These are phyloP conservation scores for Diorhabda carinulata DNA, from an alignment of 1,140 invertebrate genomes.

Conservation along the genomic window DNA sequence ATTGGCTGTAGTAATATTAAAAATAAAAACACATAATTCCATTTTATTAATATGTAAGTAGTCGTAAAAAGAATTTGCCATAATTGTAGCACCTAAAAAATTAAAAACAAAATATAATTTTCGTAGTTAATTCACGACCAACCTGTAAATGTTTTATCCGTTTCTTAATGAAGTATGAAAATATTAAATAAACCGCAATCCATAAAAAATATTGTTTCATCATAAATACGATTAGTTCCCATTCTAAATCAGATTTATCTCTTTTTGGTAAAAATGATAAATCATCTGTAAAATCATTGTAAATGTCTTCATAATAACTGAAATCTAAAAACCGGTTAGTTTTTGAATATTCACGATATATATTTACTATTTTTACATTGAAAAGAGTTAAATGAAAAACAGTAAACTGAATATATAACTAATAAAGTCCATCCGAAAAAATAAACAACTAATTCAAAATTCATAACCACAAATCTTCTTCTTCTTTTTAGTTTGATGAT, in stretches of 20 bases:
- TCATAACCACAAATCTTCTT: background rate
- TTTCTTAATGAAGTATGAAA: constrained; percentile 23
- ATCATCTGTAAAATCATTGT: constrained; percentile 43
- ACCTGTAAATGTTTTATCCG: no score
- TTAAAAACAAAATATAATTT: background rate
- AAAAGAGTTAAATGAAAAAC: constrained; percentile 21
- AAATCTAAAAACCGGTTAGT: constrained; percentile 33
- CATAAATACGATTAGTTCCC: constrained; percentile 50
- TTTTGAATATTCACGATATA: background rate
- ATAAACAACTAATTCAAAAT: constrained; percentile 23
- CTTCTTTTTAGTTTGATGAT: no score
- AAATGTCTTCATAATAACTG: constrained; percentile 33
- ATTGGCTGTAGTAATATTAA: constrained; percentile 37
- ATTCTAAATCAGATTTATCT: constrained; percentile 55
- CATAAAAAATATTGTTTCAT: constrained; percentile 47
- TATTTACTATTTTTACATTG: constrained; percentile 21
- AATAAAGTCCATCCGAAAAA: constrained; percentile 28
- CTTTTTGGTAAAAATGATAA: constrained; percentile 50
- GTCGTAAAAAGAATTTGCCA: constrained; percentile 31
- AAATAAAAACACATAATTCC: constrained; percentile 23
- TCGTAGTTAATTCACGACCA: no score
- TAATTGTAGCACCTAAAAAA: constrained; percentile 26
- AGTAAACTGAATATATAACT: constrained; percentile 33
- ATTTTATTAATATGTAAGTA: constrained; percentile 24
- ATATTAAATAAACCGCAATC: constrained; percentile 47